Base-by-base conservation (phyloP, 35 echinoderm and acorn worm species). In the Patiria miniata region DNA sequence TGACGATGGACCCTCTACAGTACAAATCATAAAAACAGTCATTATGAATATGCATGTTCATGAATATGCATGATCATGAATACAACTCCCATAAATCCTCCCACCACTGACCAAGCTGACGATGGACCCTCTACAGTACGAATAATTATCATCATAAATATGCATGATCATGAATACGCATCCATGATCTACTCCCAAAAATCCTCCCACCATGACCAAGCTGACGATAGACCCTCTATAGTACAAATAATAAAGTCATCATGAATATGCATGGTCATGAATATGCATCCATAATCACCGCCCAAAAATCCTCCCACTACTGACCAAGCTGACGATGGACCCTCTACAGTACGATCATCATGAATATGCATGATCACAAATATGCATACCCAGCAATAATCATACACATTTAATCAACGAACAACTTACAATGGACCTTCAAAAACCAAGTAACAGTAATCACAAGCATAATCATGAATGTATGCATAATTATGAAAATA, bases 131-230 rank as follows among this genome's bases (percentile, higher is more conserved):
- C 93, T 95, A 90, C 2, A 57, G 10, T 0, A 81, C 26, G 21
- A 12, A 81, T 40, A 80, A n/a, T n/a, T n/a, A n/a, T n/a, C n/a
- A n/a, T n/a, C n/a, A n/a, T 34, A 23, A 77, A 77, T 28, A n/a
- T 58, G 12, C 22, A 58, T n/a, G 12, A 14, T 14, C 22, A n/a
- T n/a, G n/a, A n/a, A n/a, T n/a, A n/a, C n/a, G n/a, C n/a, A n/a
- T 95, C 93, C 29, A 81, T 91, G 37, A 95, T 53, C 9, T 87
- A 28, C 18, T 83, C 86, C 34, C 81, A 54, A 4, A 95, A 36
- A 36, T 95, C 93, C 61, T 91, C 77, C 93, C 93, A 95, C 59
- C 90, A 95, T 90, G 68, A 50, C 83, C 85, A 52, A 95, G 36
- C 38, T 91, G 90, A n/a, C 93, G 93, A 17, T 87, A 81, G 34